Base-by-base conservation (phyloP, 2,888 invertebrate genomes). In the Pandemis heparana region DNA sequence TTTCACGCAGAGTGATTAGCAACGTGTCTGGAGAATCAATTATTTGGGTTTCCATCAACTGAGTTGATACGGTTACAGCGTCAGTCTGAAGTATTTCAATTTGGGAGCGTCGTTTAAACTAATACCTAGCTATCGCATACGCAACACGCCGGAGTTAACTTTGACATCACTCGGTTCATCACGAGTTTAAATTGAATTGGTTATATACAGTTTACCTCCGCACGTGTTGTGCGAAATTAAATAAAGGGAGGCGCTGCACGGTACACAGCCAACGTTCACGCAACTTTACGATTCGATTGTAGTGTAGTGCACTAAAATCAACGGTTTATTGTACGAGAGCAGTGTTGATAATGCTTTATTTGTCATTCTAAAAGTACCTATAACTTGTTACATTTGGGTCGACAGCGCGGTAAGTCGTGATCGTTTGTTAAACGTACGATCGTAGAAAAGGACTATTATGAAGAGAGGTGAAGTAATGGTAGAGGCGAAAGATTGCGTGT, bases 401-500 rank as follows among this genome's bases (percentile, higher is more conserved):
- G 41, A 67, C 53, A 32, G 10, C 16, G 39, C 14, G 56, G 14
- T 56, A 56, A 18, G n/a, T 41, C 38, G 64, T 60, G 46, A 69
- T 69, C 51, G 65, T 74, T 74, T 73, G 73, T 51, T 23, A 68
- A 69, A 73, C 64, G 77, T 32, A 32, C 23, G 23, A 32, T 32
- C 23, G 2, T 32, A 32, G 76, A 80, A 83, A 86, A 85, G 81
- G 81, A 81, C 81, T 81, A 84, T 86, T 82, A 85, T 84, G 85
- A 86, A 85, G 84, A 87, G 83, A 87, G 85, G 85, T 85, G 82
- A 85, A 87, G 81, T 89, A 87, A 89, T 87, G 83, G 84, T 82
- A 82, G 82, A 85, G 81, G 83, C 86, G 82, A 88, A 88, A 88
- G 88, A 88, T 92, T 90, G 91, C 88, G 91, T 92, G 91, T 90